Conservation (phyloP, 2,888 invertebrate genomes). For the Esperia sulphurella region DNA sequence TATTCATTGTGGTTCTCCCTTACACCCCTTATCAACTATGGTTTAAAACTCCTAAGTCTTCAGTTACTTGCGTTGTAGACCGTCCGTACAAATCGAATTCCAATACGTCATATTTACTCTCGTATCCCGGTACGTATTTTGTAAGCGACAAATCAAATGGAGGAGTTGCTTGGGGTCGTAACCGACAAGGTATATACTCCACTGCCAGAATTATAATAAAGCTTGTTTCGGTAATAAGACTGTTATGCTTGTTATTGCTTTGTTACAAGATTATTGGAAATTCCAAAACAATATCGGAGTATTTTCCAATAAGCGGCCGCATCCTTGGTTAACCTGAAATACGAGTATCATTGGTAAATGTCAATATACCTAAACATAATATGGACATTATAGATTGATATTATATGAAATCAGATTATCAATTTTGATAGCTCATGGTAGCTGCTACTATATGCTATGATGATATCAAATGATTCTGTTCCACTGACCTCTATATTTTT, state of each 20-base stretch:
- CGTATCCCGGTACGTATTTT: constrained; percentile 16
- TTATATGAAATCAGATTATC: neutral
- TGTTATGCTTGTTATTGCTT: neutral
- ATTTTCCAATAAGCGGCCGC: neutral
- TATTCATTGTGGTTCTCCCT: too few species aligned
- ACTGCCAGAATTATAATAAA: neutral
- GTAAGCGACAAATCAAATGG: constrained; percentile 32
- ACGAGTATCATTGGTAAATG: too few species aligned
- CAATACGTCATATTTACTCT: constrained; percentile 29
- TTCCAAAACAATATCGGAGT: neutral
- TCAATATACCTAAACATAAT: too few species aligned
- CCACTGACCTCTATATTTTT: too few species aligned
- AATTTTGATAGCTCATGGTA: neutral
- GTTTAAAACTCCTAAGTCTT: too few species aligned
- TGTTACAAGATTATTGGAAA: neutral
- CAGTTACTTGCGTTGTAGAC: constrained; percentile 20
- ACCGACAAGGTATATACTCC: neutral
- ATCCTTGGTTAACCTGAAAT: too few species aligned
- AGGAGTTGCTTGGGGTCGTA: constrained; percentile 8
- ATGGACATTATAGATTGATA: too few species aligned
- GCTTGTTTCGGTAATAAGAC: neutral
- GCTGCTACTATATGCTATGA: neutral
- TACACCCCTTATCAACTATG: too few species aligned
- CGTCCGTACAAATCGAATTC: constrained; percentile 36
- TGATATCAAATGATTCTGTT: too few species aligned